A percentile compares a stretch with the other conserved stretches of the same genome.
phyloP scores from a whole-genome alignment of 37 sponge, comb jelly and placozoan species.

The Eunapius fragilis region DNA sequence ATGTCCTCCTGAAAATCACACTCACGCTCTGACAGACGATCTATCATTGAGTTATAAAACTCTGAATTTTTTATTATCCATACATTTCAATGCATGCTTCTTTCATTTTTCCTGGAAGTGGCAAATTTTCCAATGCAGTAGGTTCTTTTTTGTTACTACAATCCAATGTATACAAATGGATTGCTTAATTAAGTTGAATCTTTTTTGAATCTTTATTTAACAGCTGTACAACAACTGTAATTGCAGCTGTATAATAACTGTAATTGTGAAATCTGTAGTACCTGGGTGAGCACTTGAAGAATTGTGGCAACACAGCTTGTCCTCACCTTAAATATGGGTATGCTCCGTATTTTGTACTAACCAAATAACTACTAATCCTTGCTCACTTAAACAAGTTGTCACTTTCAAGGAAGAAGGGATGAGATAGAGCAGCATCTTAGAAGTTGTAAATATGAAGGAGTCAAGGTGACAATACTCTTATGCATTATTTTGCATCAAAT shows the following conservation, averaged over 20 bases:
- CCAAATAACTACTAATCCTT: background rate
- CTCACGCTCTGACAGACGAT: too few species aligned
- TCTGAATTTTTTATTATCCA: too few species aligned
- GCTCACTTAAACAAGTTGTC: constrained; percentile 50
- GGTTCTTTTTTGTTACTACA: too few species aligned
- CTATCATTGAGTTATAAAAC: too few species aligned
- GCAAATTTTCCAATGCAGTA: too few species aligned
- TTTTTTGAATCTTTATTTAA: too few species aligned
- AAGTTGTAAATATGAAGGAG: constrained; percentile 67
- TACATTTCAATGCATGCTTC: too few species aligned
- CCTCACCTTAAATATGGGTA: constrained; percentile 73
- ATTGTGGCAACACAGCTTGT: constrained; percentile 44
- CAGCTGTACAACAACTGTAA: too few species aligned
- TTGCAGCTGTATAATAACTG: constrained; percentile 2
- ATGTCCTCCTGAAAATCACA: too few species aligned
- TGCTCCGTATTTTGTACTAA: background rate
- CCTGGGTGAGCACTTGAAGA: constrained; percentile 34
- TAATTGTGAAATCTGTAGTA: constrained; percentile 12
- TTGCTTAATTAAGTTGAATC: background rate
- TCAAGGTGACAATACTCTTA: constrained; percentile 49
- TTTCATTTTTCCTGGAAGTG: too few species aligned
- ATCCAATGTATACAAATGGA: too few species aligned
- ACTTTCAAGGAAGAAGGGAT: constrained; percentile 54
- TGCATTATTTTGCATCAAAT: background rate
- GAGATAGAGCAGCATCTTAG: constrained; percentile 53